Evolutionary conservation across 2,888 invertebrate genomes (phyloP).

Genomic region (Tipula unca): DNA sequence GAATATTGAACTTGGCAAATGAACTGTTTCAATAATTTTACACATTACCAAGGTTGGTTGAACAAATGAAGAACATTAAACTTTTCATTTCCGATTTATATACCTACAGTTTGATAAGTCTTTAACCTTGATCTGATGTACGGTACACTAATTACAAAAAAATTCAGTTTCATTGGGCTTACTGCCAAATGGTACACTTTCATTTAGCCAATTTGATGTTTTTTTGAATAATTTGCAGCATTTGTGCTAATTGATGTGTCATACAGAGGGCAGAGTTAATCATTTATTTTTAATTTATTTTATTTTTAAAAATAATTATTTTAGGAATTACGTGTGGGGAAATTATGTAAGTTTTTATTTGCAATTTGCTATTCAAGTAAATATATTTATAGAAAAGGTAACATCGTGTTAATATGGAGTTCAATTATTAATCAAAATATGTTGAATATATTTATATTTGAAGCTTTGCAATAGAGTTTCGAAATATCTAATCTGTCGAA

Average conservation of each 20-base stretch:
- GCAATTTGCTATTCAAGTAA: neutral
- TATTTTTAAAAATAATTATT: neutral
- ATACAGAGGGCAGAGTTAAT: neutral
- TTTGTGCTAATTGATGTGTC: neutral
- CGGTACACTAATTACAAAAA: neutral
- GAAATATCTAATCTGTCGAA: too few species aligned
- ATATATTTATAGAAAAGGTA: neutral
- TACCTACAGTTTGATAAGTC: neutral
- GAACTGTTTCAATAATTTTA: neutral
- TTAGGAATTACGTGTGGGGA: neutral
- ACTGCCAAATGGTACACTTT: neutral
- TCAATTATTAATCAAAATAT: too few species aligned
- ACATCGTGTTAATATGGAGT: too few species aligned
- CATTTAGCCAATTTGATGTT: neutral
- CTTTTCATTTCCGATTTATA: neutral
- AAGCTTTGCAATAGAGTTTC: too few species aligned
- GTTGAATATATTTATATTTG: too few species aligned
- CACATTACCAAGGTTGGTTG: neutral
- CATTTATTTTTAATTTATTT: neutral
- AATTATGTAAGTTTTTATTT: neutral
- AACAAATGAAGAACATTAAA: neutral
- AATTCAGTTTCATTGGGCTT: neutral
- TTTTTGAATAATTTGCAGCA: neutral
- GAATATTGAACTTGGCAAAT: neutral
- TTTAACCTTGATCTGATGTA: neutral